Conservation (phyloP, 1,140 invertebrate species). For the Neotoxoptera formosana region DNA sequence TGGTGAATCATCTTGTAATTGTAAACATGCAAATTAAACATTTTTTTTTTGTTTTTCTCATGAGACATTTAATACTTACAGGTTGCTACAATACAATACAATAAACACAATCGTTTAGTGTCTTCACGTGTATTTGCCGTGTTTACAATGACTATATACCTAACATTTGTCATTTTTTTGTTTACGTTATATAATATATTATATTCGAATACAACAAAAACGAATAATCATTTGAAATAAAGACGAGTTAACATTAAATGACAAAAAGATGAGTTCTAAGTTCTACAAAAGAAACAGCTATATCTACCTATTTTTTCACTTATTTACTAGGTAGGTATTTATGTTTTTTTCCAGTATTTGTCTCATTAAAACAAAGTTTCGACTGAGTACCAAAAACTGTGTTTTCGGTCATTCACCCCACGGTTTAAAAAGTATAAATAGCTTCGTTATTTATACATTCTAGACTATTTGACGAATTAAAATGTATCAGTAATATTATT, state of each 20-base stretch:
- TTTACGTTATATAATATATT: neutral
- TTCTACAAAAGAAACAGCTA: neutral
- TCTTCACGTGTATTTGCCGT: neutral
- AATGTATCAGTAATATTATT: neutral
- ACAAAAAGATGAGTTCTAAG: conserved; percentile 8
- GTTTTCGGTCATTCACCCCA: neutral
- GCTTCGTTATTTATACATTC: neutral
- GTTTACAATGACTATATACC: neutral
- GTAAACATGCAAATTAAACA: neutral
- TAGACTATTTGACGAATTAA: neutral
- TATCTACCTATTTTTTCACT: neutral
- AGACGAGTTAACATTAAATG: neutral
- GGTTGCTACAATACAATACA: neutral
- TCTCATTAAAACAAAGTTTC: neutral
- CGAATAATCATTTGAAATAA: neutral
- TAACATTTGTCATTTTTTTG: neutral
- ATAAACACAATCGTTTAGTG: neutral
- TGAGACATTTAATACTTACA: neutral
- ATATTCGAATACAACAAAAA: neutral
- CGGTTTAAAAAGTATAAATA: neutral
- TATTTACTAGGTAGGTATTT: neutral
- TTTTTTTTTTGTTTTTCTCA: neutral
- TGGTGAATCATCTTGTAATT: neutral
- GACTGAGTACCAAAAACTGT: neutral
- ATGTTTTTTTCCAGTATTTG: neutral